Evolutionary conservation across 2,797 vertebrate species (phyloP), one percentile per base, ranked within the genome.

Genomic region (Onychomys leucogaster): DNA sequence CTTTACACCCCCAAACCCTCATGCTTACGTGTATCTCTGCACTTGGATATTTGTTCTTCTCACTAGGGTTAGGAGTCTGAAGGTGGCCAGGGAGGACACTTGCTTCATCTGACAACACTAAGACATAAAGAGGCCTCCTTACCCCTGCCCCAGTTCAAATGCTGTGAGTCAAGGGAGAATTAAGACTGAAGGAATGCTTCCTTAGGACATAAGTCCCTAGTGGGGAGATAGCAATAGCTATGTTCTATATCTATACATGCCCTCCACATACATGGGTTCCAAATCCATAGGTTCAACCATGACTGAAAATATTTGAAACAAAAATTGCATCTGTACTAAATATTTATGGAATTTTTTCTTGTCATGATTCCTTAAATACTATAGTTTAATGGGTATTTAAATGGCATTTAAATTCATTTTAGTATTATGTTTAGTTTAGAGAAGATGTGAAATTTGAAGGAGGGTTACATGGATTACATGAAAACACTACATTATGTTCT

Each of bases 151-250:
- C 55, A 92, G 61, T 19, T 65, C 43, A 57, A 94, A 90, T 77
- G 69, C 86, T 89, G 23, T 90, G 23, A 92, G 69, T 34, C 25
- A 80, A 41, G 77, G 69, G 95, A 94, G 46, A 94, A 77, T 43
- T 82, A 91, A 84, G 23, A 71, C n/a, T 52, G 78, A 12, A 77
- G 61, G 34, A 92, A 59, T 65, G 29, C 65, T 94, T 90, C 69
- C 73, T 78, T 90, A 71, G 41, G 43, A 37, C 17, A 88, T 55
- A 82, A 92, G 65, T 13, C 46, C 65, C 25, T 65, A 59, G 46
- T 86, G 80, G 46, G 85, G 82, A 1, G 73, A 63, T 69, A 57
- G 73, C n/a, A 52, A 52, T 49, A 23, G 27, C 37, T 16, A 29
- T 61, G 21, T 49, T 27, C 46, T 52, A 34, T 43, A 71, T 52